Conservation (phyloP, 1,140 invertebrate genomes). For the Metopolophium dirhodum region DNA sequence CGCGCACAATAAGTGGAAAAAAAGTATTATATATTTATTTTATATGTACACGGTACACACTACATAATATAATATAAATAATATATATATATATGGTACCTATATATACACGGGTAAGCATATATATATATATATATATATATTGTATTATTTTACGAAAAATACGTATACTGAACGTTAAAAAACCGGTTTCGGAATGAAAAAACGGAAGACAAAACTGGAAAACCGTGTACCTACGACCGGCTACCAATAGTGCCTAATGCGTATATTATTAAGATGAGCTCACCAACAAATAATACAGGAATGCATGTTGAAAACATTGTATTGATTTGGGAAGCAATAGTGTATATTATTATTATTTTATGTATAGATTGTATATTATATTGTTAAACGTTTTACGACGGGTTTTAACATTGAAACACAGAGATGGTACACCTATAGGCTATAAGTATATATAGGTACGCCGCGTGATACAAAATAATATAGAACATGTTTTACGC, state of each 20-base stretch:
- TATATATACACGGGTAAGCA: neutral
- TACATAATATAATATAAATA: neutral
- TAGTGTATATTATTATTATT: neutral
- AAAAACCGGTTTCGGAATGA: conserved; percentile 29
- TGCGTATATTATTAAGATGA: conserved; percentile 7
- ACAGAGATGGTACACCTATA: neutral
- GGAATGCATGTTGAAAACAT: neutral
- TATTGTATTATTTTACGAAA: conserved; percentile 38
- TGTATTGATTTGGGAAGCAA: neutral
- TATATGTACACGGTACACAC: neutral
- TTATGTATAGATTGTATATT: conserved; percentile 11
- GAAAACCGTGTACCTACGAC: conserved; percentile 18
- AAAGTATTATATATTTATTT: neutral
- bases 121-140: neutral
- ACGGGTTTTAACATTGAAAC: neutral
- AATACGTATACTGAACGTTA: neutral
- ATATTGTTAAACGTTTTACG: conserved; percentile 6
- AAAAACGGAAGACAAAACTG: conserved; percentile 44
- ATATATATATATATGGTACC: neutral
- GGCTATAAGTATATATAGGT: neutral
- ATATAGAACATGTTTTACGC: neutral
- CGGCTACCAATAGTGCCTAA: neutral
- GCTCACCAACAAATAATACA: neutral
- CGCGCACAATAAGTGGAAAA: neutral
- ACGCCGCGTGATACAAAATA: neutral